Evolutionary conservation across 2,113 vertebrate species (phyloP), one percentile per base, ranked within the genome.

Genomic region (Poeciliopsis prolifica): DNA sequence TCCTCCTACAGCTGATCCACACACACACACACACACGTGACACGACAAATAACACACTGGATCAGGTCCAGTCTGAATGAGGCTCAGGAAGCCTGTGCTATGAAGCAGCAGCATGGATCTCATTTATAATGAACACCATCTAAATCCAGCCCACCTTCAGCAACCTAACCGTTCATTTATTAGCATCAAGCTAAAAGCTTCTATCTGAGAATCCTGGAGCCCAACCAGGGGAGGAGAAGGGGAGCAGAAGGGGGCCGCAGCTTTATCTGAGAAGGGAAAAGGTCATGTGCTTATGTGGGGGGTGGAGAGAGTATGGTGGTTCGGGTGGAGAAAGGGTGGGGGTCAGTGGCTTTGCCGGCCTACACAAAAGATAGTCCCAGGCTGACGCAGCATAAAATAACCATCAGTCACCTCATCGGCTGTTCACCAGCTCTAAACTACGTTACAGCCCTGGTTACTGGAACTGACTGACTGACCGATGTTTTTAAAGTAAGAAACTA

Each of bases 261-360:
- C 1, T 94, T 85, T 90, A 87, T 91, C 90, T 81, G 71, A 84
- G 86, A 82, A 80, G 79, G 85, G 88, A 82, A 66, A 91, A 91
- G 95, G 95, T 95, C 93, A 88, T 89, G 94, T 93, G 93, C 67
- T 68, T 94, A 92, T 74, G 69, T 91, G 73, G 91, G 67, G 61
- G 0, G 8, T 87, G 80, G 70, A 24, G 74, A 91, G 61, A 44
- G 12, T 10, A 13, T 26, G 28, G 58, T 1, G 29, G 51, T 1
- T 68, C 76, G 7, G 88, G 77, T 66, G 77, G 69, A 22, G 7
- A 31, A 42, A 0, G 7, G 88, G 80, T 66, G 77, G 69, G 28
- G 7, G 13, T 44, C 65, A 51, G 62, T 15, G 68, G 68, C 73
- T 29, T 19, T 75, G 87, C 75, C 75, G 88, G 92, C 89, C 80